Evolutionary conservation across 2,797 vertebrate genomes (phyloP).

Genomic region (Sarcophilus harrisii): DNA sequence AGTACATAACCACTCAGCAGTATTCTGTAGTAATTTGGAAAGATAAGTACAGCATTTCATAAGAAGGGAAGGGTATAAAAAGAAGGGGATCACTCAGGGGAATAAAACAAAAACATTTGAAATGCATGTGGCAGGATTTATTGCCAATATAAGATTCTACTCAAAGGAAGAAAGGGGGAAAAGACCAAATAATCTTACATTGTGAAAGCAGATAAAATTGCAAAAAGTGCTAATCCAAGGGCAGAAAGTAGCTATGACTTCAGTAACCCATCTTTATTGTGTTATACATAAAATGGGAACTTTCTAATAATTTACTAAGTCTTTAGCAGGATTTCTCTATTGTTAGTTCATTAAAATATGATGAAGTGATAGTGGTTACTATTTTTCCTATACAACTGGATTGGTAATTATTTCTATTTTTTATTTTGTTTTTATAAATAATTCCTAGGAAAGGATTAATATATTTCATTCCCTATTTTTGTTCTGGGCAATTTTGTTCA

Average conservation of each 20-base stretch:
- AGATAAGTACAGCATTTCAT: not conserved
- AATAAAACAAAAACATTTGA: not conserved
- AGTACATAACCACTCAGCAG: not conserved
- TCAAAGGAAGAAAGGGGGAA: not conserved
- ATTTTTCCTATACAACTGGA: not conserved
- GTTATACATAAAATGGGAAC: not conserved
- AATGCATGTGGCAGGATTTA: not conserved
- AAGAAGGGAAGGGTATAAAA: not conserved
- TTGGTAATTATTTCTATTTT: not conserved
- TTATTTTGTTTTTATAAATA: not conserved
- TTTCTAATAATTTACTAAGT: not conserved
- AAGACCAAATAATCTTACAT: not conserved
- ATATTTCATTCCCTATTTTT: not conserved
- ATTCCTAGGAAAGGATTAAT: not conserved
- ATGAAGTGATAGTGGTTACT: not conserved
- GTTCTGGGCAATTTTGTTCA: not conserved
- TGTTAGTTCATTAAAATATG: not conserved
- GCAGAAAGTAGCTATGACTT: not conserved
- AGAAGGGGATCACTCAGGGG: not conserved
- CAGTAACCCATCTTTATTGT: not conserved
- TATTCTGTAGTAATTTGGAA: not conserved
- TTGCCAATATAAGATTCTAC: not conserved
- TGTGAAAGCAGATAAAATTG: not conserved
- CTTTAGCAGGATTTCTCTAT: not conserved
- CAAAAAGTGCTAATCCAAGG: not conserved